Evolutionary conservation across 2,888 invertebrate genomes (phyloP), one percentile per base, ranked within the genome.

Genomic region (Watsonalla cultraria): DNA sequence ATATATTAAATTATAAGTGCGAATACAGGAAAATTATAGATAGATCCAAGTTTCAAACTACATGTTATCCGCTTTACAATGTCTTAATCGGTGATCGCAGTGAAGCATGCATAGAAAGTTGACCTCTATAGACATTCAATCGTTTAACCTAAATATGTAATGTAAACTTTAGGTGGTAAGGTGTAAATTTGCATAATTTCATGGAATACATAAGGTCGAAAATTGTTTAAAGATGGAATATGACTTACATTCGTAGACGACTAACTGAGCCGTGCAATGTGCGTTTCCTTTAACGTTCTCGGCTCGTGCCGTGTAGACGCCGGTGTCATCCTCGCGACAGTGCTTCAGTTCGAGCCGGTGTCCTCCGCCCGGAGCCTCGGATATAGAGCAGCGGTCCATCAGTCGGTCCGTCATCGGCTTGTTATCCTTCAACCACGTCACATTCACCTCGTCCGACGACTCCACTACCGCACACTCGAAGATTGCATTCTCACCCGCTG

Each of bases 391-490:
- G 13, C 96, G 92, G 76, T 96, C 96, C 61, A 96, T 95, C 53
- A 95, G 84, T 52, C 92, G 93, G 79, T 96, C 95, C 46, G 94
- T 93, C 67, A 97, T 77, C 0, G 95, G 94, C 81, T 94, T 94
- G 86, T 97, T 97, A 83, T 97, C 96, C 83, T 96, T 97, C 64
- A 97, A 81, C 97, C 97, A 98, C 11, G 93, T 93, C 60, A 97
- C 93, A 45, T 90, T 88, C 45, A 93, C 91, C 11, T 93, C 92
- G 2, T 94, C 93, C 51, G 91, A 87, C 15, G 93, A 91, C 2
- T 84, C 84, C 59, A 92, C 92, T 60, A 96, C 92, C 62, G 93
- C 92, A 78, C 96, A 96, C 83, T 96, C 96, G 85, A 97, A 96
- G 59, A 92, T 85, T 46, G 96, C 96, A 72, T 93, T 94, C 76